Percentiles rank a stretch among this genome's conserved stretches.
Conservation (phyloP, 2,797 vertebrate genomes). For the Argyrosomus regius region DNA sequence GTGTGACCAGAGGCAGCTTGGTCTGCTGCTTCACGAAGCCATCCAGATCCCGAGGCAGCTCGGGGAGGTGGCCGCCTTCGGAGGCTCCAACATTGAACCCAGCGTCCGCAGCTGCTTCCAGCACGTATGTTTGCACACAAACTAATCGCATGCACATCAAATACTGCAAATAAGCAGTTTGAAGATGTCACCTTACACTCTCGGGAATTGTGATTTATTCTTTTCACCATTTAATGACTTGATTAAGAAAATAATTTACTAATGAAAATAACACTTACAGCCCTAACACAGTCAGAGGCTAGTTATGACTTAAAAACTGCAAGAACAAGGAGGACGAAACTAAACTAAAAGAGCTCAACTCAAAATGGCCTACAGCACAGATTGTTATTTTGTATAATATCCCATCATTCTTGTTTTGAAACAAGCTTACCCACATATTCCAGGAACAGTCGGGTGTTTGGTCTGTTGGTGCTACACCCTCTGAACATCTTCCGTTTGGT, state of each 20-base stretch:
- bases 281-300: neutral
- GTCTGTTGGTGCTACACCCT: neutral
- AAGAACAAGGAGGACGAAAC: too few species aligned
- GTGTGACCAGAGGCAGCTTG: constrained; percentile 95
- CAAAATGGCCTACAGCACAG: neutral
- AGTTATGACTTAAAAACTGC: neutral
- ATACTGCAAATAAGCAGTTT: neutral
- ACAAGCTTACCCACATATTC: neutral
- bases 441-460: neutral
- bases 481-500: neutral
- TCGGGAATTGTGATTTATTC: neutral
- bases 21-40: constrained; percentile 94
- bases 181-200: neutral
- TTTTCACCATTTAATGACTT: too few species aligned
- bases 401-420: neutral
- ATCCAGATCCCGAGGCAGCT: constrained; percentile 97
- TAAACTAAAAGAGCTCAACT: neutral
- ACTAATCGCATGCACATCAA: neutral
- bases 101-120: constrained; percentile 98
- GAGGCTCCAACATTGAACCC: constrained; percentile 98
- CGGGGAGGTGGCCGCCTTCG: constrained; percentile 96
- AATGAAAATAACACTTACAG: neutral
- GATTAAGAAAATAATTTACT: neutral
- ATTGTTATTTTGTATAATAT: neutral
- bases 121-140: constrained; percentile 85